Base-by-base conservation (phyloP, 1,140 invertebrate genomes). In the Trichogramma pretiosum region DNA sequence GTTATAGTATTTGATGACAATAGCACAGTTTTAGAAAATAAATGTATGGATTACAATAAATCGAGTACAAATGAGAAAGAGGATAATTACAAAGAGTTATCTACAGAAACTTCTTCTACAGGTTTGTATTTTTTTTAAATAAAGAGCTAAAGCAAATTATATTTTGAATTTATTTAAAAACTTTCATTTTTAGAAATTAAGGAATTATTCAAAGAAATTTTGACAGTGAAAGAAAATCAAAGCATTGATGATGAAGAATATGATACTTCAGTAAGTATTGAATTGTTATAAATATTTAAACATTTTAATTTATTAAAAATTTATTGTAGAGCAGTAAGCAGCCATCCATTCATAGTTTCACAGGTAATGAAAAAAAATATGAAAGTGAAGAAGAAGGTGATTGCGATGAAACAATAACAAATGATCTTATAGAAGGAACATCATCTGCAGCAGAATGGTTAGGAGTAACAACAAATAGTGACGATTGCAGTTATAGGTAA, bases 401-500 rank as follows among this genome's bases (percentile, higher is more conserved):
- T 46, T 72, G 76, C 47, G 67, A 72, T 33, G 74, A 75, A 53
- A 63, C 65, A 19, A 68, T 67, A 14, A 72, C 69, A 4, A 76
- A 76, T 58, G 71, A 72, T 54, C 63, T 76, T 3, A 70, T 71
- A 3, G 74, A 77, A 48, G 70, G 63, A 11, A 80, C 79, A 26
- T 82, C 83, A 39, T 85, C 83, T 11, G 82, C 83, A 41, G 82
- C 82, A 34, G 87, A 91, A 64, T 90, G 86, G 85, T 79, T 79
- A 77, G 87, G 70, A 62, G 73, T 89, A 46, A 90, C 87, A 11
- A 89, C 87, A 39, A 91, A 91, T 63, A 89, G 85, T 64, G 83
- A 84, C 63, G 87, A 89, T 45, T 87, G 84, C 59, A 89, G 86
- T 60, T 88, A 88, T 57, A 72, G 68, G 75, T 74, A 56, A 61